phyloP scores from a whole-genome alignment of 35 echinoderm and acorn worm species.

The Lytechinus pictus region DNA sequence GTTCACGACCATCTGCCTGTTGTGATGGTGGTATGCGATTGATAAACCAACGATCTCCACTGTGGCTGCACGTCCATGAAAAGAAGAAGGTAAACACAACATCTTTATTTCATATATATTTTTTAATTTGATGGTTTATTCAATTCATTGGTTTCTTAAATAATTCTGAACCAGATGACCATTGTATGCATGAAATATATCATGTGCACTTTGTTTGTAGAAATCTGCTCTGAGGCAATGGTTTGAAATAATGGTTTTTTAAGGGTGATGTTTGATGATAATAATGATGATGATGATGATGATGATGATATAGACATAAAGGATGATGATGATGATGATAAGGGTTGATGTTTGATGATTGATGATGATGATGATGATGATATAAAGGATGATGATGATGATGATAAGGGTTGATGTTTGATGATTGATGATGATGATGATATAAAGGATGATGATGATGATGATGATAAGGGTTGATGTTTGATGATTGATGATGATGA shows the following conservation, averaged over 20 bases:
- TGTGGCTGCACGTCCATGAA: conserved; percentile 36
- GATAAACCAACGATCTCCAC: not conserved
- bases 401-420: too few species aligned
- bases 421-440: too few species aligned
- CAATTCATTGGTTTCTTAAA: not conserved
- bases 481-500: too few species aligned
- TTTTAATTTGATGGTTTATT: not conserved
- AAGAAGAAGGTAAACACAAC: conserved; percentile 3
- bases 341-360: too few species aligned
- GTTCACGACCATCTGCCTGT: not conserved
- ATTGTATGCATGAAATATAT: not conserved
- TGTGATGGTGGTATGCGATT: not conserved
- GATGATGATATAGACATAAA: too few species aligned
- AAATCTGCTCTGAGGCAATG: not conserved
- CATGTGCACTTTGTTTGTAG: not conserved
- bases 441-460: too few species aligned
- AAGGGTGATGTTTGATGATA: not conserved
- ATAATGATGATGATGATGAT: conserved; percentile 30
- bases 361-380: not conserved
- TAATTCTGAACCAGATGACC: not conserved
- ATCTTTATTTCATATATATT: not conserved
- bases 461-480: not conserved
- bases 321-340: too few species aligned
- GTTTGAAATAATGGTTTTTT: too few species aligned
- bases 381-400: not conserved